Conservation (phyloP, 2,888 invertebrate genomes). For the Drosophila crucigera region DNA sequence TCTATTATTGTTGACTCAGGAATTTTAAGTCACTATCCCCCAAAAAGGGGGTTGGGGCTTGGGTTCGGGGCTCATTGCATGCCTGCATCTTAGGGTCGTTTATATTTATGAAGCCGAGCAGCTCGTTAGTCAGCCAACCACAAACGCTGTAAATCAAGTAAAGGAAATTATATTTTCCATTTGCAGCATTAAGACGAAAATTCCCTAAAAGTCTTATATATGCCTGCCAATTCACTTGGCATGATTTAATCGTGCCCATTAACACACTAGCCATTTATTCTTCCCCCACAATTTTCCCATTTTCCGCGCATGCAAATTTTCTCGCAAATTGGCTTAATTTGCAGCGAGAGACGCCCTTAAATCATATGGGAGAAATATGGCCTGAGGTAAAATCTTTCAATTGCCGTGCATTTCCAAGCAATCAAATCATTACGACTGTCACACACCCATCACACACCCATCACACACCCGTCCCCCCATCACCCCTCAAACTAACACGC, state of each 20-base stretch:
- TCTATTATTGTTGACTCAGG: slow-evolving; percentile 63
- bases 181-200: slow-evolving; percentile 3
- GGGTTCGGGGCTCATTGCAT: not conserved
- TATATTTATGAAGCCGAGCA: slow-evolving; percentile 34
- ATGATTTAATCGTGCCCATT: slow-evolving; percentile 31
- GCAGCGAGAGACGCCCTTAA: slow-evolving; percentile 50
- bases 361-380: slow-evolving; percentile 33
- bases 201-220: not conserved
- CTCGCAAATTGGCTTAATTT: slow-evolving; percentile 70
- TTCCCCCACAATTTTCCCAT: slow-evolving; percentile 15
- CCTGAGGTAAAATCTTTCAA: slow-evolving; percentile 46
- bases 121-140: slow-evolving; percentile 49
- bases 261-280: slow-evolving; percentile 25
- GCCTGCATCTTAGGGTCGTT: slow-evolving; percentile 20
- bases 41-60: not conserved
- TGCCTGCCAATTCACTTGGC: not conserved
- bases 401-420: slow-evolving; percentile 58
- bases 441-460: slow-evolving; percentile 22
- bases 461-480: not conserved
- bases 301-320: slow-evolving; percentile 39
- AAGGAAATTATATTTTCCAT: slow-evolving; percentile 63
- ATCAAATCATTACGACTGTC: slow-evolving; percentile 65
- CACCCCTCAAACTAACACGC: slow-evolving; percentile 45
- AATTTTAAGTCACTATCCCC: slow-evolving; percentile 36
- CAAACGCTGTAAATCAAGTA: slow-evolving; percentile 55